Conservation (phyloP, 2,888 invertebrate species). For the Iselma pallidipennis region DNA sequence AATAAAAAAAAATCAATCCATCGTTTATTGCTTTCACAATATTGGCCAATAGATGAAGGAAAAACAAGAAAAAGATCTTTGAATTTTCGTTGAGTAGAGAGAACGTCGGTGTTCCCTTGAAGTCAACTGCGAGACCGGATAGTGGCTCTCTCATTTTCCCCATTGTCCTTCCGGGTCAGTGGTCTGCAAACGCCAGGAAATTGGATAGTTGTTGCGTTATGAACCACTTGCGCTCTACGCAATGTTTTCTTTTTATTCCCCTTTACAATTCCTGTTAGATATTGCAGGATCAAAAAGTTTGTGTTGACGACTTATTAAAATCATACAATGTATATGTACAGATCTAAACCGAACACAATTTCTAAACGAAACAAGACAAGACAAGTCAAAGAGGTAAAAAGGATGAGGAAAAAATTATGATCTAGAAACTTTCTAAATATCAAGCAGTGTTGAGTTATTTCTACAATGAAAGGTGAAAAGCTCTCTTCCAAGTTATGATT, state of each 20-base stretch:
- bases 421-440: not conserved
- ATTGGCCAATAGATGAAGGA: not conserved
- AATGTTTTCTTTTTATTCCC: conserved; percentile 50
- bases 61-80: conserved; percentile 7
- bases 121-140: conserved; percentile 12
- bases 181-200: conserved; percentile 51
- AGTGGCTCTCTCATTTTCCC: conserved; percentile 38
- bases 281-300: conserved; percentile 36
- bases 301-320: conserved; percentile 28
- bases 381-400: not conserved
- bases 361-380: not conserved
- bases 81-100: conserved; percentile 16
- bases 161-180: conserved; percentile 50
- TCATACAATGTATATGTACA: not conserved
- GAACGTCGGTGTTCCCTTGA: conserved; percentile 8
- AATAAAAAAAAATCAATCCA: not conserved
- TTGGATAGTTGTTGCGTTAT: conserved; percentile 55
- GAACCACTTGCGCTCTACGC: conserved; percentile 50
- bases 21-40: not conserved
- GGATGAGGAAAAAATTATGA: not conserved
- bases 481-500: not conserved
- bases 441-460: not conserved
- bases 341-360: no score
- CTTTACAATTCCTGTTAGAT: conserved; percentile 43
- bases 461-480: not conserved